A percentile compares a stretch with the other conserved stretches of the same genome.
These are phyloP conservation scores for Heliopora coerulea DNA, from an alignment of 92 coral and sea anemone genomes.

Conservation along the genomic window DNA sequence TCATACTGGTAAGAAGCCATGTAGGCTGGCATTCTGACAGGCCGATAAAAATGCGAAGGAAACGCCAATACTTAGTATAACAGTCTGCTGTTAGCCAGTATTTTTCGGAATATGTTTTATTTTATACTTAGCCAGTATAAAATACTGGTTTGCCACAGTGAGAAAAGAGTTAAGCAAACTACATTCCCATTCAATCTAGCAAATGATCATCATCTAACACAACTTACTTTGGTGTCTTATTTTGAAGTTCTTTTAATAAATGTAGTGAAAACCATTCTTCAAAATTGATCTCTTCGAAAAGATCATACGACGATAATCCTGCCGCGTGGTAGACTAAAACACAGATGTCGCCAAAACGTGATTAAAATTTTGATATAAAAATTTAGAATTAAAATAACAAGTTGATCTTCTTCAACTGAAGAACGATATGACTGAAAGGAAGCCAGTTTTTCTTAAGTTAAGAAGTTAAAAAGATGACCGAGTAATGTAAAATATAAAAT, in stretches of 20 bases:
- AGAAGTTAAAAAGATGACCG: not conserved
- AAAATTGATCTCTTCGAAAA: conserved; percentile 86
- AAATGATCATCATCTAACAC: too few relatives aligned
- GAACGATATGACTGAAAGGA: too few relatives aligned
- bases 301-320: conserved; percentile 88
- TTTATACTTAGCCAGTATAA: too few relatives aligned
- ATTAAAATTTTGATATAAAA: not conserved
- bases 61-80: too few relatives aligned
- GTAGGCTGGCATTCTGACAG: not conserved
- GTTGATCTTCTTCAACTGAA: too few relatives aligned
- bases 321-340: conserved; percentile 81
- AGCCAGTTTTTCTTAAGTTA: not conserved
- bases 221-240: conserved; percentile 71
- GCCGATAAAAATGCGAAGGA: not conserved
- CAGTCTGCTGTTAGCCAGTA: too few relatives aligned
- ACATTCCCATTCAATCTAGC: not conserved
- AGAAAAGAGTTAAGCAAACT: not conserved
- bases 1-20: too few relatives aligned
- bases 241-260: conserved; percentile 68
- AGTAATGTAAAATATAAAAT: too few relatives aligned
- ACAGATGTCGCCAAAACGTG: not conserved
- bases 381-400: too few relatives aligned
- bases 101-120: too few relatives aligned
- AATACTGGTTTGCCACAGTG: too few relatives aligned
- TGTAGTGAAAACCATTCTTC: conserved; percentile 79